phyloP scores from a whole-genome alignment of 2,113 vertebrate genomes.

The Orientallactaga bullata region DNA sequence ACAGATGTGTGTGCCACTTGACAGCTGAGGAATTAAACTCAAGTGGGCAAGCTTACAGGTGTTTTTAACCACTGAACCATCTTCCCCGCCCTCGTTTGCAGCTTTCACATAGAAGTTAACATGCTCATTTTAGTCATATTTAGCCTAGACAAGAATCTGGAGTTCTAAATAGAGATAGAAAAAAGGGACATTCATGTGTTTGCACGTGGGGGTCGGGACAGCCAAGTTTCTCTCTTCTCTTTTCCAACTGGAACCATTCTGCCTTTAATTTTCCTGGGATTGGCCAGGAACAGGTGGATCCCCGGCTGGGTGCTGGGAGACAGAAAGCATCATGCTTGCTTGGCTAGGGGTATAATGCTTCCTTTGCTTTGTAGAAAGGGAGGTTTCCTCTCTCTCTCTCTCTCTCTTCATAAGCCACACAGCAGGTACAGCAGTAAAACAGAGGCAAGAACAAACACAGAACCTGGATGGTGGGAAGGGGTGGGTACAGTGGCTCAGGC shows the following conservation, averaged over 20 bases:
- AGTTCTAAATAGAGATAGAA: neutral
- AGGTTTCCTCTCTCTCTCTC: neutral
- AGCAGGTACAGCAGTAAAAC: neutral
- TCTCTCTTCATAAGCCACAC: neutral
- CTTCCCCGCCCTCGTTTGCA: neutral
- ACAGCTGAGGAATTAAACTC: no score
- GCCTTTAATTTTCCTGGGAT: neutral
- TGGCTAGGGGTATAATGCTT: accelerated
- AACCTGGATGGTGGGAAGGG: neutral
- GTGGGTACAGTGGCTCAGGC: no score
- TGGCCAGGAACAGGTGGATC: neutral
- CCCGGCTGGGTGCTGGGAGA: neutral
- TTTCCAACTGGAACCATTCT: neutral
- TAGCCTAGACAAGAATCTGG: neutral
- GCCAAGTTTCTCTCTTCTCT: no score
- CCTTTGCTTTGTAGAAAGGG: neutral
- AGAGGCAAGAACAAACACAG: neutral
- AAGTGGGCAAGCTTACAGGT: neutral
- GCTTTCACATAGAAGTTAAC: neutral
- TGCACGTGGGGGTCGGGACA: neutral
- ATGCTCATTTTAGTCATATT: neutral
- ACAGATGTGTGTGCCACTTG: no score
- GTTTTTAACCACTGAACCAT: no score
- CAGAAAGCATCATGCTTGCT: neutral
- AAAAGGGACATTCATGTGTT: neutral